phyloP scores from a whole-genome alignment of 2,113 vertebrate species.

The Melospiza georgiana region DNA sequence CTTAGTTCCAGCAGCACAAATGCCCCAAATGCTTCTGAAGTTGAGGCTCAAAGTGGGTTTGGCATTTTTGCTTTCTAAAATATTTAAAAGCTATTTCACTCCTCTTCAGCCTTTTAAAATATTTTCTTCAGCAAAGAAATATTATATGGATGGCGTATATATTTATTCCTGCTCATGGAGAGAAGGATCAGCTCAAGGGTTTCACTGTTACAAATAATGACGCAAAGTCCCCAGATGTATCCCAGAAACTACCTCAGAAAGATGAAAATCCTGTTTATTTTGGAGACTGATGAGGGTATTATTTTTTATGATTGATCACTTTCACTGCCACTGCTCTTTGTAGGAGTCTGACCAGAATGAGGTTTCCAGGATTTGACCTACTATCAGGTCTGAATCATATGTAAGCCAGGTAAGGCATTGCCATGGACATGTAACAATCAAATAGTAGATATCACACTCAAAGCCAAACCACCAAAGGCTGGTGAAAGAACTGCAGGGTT shows the following conservation, averaged over 20 bases:
- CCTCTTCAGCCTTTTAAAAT: conserved; percentile 21
- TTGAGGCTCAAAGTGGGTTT: background rate
- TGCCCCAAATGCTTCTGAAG: background rate
- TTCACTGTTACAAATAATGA: background rate
- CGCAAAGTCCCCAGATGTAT: background rate
- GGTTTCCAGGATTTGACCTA: background rate
- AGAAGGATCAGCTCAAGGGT: background rate
- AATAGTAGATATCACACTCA: background rate
- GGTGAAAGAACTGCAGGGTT: background rate
- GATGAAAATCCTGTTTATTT: background rate
- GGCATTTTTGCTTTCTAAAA: background rate
- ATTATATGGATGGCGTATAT: background rate
- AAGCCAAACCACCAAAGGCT: background rate
- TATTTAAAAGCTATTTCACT: background rate
- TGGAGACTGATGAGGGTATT: background rate
- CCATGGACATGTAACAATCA: background rate
- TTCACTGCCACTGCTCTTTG: background rate
- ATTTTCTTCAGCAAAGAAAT: background rate
- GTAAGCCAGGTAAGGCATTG: background rate
- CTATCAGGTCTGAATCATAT: background rate
- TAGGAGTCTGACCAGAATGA: background rate
- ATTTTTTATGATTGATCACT: background rate
- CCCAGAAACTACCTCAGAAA: background rate
- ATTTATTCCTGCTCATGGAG: background rate
- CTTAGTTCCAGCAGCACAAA: background rate